Evolutionary conservation across 1,140 invertebrate species (phyloP).

Genomic region (Caerostris extrusa): DNA sequence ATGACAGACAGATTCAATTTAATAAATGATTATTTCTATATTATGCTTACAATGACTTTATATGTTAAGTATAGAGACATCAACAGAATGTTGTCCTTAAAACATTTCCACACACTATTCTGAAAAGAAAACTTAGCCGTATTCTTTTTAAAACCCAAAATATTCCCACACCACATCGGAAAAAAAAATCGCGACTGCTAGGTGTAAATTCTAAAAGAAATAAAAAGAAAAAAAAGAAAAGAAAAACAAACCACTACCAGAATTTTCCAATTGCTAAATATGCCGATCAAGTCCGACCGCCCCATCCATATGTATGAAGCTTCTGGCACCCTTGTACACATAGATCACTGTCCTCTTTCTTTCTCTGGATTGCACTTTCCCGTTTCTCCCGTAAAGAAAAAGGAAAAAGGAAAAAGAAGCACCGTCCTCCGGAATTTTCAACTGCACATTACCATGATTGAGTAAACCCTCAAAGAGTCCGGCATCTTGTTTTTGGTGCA

Average conservation of each 20-base stretch:
- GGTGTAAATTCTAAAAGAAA: too few species aligned
- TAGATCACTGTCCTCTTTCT: not conserved
- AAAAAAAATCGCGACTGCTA: too few species aligned
- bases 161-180: too few species aligned
- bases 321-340: not conserved
- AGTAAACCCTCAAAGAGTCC: not conserved
- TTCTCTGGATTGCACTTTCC: not conserved
- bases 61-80: too few species aligned
- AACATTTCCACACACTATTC: too few species aligned
- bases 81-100: too few species aligned
- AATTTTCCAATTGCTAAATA: not conserved
- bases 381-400: not conserved
- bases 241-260: not conserved
- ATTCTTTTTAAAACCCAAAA: too few species aligned
- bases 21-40: too few species aligned
- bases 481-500: not conserved
- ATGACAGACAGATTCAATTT: too few species aligned
- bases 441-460: not conserved
- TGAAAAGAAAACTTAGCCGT: too few species aligned
- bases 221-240: not conserved
- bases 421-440: not conserved
- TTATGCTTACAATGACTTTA: too few species aligned
- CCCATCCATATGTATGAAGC: not conserved
- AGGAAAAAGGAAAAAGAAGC: too few species aligned
- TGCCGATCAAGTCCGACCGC: not conserved